Conservation (phyloP, 1,140 invertebrate genomes). For the Sycophaga agraensis region DNA sequence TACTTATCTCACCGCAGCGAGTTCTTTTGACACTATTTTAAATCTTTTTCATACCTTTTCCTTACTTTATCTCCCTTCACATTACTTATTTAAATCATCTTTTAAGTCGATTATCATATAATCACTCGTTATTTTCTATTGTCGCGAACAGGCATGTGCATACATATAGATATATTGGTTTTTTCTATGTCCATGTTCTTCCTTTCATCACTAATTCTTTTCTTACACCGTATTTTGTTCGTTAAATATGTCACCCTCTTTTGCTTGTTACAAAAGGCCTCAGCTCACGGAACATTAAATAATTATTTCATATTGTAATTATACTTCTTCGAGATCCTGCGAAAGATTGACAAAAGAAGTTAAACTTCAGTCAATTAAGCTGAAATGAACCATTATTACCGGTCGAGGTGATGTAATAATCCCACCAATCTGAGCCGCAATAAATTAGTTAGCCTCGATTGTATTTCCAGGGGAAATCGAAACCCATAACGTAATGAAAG, state of each 20-base stretch:
- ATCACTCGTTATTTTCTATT: constrained; percentile 14
- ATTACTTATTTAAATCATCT: constrained; percentile 23
- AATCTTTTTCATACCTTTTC: constrained; percentile 23
- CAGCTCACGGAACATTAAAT: too few relatives aligned
- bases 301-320: too few relatives aligned
- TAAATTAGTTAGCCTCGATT: constrained; percentile 11
- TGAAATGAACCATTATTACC: background rate
- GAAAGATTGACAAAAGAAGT: too few relatives aligned
- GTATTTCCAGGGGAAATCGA: background rate
- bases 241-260: too few relatives aligned
- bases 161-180: too few relatives aligned
- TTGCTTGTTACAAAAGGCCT: too few relatives aligned
- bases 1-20: constrained; percentile 15
- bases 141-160: too few relatives aligned
- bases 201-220: too few relatives aligned
- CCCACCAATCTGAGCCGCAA: background rate
- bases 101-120: constrained; percentile 53
- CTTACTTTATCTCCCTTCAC: constrained; percentile 18
- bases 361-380: too few relatives aligned
- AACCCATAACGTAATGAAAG: constrained; percentile 3
- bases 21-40: constrained; percentile 28
- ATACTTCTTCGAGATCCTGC: too few relatives aligned
- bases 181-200: too few relatives aligned
- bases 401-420: background rate
- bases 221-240: too few relatives aligned